Base-by-base conservation (phyloP, 2,888 invertebrate species). In the Leucophenga maculata region DNA sequence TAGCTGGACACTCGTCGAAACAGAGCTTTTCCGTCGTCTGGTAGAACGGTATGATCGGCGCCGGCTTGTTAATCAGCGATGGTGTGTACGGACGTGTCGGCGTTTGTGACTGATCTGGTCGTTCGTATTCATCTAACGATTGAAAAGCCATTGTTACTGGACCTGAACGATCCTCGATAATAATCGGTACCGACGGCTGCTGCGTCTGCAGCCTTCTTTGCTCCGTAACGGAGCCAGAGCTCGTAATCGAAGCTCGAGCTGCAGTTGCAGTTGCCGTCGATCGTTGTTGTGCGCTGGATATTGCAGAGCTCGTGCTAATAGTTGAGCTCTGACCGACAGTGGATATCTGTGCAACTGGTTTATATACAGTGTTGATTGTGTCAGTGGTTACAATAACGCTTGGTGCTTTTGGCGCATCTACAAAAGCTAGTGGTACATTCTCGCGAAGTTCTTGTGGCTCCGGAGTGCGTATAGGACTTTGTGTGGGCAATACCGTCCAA, bases 31-130 rank as follows among this genome's bases (percentile, higher is more conserved):
- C 92, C 13, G 85, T 73, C 16, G 87, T 88, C 88, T 95, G 95
- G 85, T 95, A 95, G 79, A 92, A 92, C 9, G 95, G 95, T 76
- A 95, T 92, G 65, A 92, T 90, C 13, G 94, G 92, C 1, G 94
- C 93, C 31, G 94, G 93, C 72, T 87, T 88, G 84, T 94, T 94
- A 70, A 92, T 93, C 88, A 91, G 88, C 82, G 93, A 93, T 0
- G 94, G 94, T 20, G 94, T 94, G 70, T 90, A 90, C 4, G 94
- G 91, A 69, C 93, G 90, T 1, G 85, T 84, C 2, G 85, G 83
- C 20, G 84, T 82, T 69, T 81, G 82, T 20, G 87, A 85, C 50
- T 88, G 86, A 60, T 88, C 88, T 55, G 82, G 80, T 16, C 81
- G 82, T 80, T 88, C 78, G 75, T 91, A 91, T 75, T 92, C 92